phyloP scores from a whole-genome alignment of 2,797 vertebrate genomes.

The Hylomyscus alleni region DNA sequence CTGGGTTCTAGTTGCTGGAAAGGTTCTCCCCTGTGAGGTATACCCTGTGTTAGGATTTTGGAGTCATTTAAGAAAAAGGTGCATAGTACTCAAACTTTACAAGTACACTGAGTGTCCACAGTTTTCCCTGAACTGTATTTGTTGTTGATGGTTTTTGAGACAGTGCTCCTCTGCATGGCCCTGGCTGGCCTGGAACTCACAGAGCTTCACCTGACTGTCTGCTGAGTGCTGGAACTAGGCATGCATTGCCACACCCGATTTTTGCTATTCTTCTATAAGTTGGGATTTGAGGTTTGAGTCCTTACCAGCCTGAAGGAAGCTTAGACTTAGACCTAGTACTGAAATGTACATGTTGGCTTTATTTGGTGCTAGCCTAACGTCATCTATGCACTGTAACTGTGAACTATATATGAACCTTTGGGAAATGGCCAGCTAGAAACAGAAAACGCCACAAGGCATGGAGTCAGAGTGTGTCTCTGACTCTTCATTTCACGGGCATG shows the following conservation, averaged over 20 bases:
- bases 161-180: too few species aligned
- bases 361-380: constrained; percentile 36
- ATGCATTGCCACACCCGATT: not conserved
- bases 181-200: not conserved
- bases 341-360: constrained; percentile 26
- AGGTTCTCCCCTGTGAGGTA: constrained; percentile 47
- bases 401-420: constrained; percentile 54
- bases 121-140: not conserved
- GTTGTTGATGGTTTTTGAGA: not conserved
- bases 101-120: constrained; percentile 46
- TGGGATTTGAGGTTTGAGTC: not conserved
- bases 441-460: constrained; percentile 10
- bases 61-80: constrained; percentile 27
- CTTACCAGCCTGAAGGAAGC: constrained; percentile 19
- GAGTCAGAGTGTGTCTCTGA: constrained; percentile 59
- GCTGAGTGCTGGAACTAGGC: not conserved
- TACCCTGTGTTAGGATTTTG: constrained; percentile 43
- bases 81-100: constrained; percentile 39
- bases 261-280: constrained; percentile 2
- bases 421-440: constrained; percentile 65
- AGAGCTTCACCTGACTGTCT: not conserved
- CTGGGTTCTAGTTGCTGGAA: not conserved
- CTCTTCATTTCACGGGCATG: constrained; percentile 69
- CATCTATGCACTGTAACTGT: not conserved
- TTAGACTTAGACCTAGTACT: not conserved